Conservation (phyloP, 1,140 invertebrate species). For the Bombus pyrosoma region DNA sequence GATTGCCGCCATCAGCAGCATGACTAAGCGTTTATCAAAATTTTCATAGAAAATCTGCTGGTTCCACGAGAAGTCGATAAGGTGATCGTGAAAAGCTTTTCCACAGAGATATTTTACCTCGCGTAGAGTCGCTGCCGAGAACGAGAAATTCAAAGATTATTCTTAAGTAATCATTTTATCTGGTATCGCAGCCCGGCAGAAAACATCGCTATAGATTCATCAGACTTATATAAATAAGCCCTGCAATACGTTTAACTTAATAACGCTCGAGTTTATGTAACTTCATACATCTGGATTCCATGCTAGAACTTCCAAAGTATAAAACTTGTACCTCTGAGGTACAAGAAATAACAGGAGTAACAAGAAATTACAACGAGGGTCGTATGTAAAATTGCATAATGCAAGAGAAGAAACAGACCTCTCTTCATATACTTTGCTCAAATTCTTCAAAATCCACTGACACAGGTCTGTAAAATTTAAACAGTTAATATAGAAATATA, state of each 20-base stretch:
- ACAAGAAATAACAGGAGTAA: no score
- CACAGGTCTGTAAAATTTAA: background rate
- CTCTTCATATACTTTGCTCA: background rate
- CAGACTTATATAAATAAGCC: slow-evolving; percentile 19
- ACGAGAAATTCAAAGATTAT: slow-evolving; percentile 32
- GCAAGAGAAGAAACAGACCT: background rate
- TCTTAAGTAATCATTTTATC: slow-evolving; percentile 16
- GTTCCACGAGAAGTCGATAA: slow-evolving; percentile 47
- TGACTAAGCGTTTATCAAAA: slow-evolving; percentile 50
- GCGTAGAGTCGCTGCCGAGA: background rate
- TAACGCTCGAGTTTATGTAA: slow-evolving; percentile 5
- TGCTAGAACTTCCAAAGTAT: background rate
- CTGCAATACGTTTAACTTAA: background rate
- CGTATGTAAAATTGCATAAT: background rate
- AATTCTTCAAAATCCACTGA: background rate
- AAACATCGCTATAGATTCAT: slow-evolving; percentile 12
- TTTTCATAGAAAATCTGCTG: slow-evolving; percentile 48
- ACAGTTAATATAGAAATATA: no score
- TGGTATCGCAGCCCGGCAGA: background rate
- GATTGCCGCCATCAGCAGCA: slow-evolving; percentile 33
- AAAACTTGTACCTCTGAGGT: background rate
- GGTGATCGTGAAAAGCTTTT: slow-evolving; percentile 31
- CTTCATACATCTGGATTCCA: background rate
- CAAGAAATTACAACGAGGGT: background rate
- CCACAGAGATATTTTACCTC: slow-evolving; percentile 25